Evolutionary conservation across 1,140 invertebrate species (phyloP), one percentile per base, ranked within the genome.

Genomic region (Procambarus clarkii): DNA sequence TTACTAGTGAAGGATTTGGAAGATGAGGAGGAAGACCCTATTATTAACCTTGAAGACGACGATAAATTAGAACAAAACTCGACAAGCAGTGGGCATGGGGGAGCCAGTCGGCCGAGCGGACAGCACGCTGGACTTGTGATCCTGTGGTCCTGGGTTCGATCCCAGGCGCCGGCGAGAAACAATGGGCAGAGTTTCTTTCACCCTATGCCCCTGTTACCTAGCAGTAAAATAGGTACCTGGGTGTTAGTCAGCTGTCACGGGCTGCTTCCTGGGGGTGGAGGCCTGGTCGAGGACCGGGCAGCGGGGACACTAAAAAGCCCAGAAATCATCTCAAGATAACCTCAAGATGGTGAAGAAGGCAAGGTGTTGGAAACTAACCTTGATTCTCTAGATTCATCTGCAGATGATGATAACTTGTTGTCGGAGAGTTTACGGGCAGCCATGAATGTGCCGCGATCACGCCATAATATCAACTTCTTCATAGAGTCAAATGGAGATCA

Each of bases 401-500:
- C 69, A 18, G 11, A 48, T 71, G 74, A 84, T 13, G 64, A 69
- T 82, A 18, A 89, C 45, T 24, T 85, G 69, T 74, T 74, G 69
- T 74, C 69, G 13, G 88, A 91, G 71, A 85, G 54, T 48, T 48
- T 85, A 46, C 34, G 88, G 0, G 71, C 74, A 45, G 82, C 74
- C 8, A 71, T 77, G 71, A 91, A 91, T 69, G 88, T 91, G 8
- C 88, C 77, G 1, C 86, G 87, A 34, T 90, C 74, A 24, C 92
- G 83, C 21, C 88, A 86, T 76, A 87, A 85, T 50, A 91, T 86
- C 83, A 90, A 86, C 84, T 88, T 83, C 58, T 92, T 87, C 89
- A 87, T 92, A n/a, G 91, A 81, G 46, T 18, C 80, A 2, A 86
- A 92, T 46, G 76, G 93, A 48, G 93, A 93, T 74, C 88, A 91